Evolutionary conservation across 2,888 invertebrate genomes (phyloP), one percentile per base, ranked within the genome.

Genomic region (Agapostemon virescens): DNA sequence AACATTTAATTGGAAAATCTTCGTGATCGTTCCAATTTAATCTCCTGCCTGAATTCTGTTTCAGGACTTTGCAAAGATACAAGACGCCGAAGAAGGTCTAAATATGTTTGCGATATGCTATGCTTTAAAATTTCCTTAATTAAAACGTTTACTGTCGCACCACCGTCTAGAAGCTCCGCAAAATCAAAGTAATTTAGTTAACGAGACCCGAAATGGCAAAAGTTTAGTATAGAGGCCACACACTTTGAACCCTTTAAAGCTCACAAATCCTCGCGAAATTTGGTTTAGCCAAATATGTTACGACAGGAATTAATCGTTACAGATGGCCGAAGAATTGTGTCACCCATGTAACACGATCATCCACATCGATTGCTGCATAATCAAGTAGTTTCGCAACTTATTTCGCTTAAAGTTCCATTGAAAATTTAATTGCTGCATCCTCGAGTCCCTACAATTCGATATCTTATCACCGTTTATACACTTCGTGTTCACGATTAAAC

Each of bases 321-420:
- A 55, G 26, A 55, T 55, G 26, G 26, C 55, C 55, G 55, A 26
- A 55, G 55, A 55, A 55, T 55, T 55, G 55, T 55, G 55, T 55
- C 55, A 55, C 55, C 55, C 55, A 55, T 26, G 30, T 49, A 49
- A 9, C 17, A 55, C 13, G 26, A 55, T 55, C 55, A 26, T 49
- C n/a, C 49, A n/a, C n/a, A 49, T 49, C 49, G 49, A 49, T 49
- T 49, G 20, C n/a, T 49, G 49, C 49, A 49, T 49, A n/a, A n/a
- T n/a, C n/a, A 49, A 49, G n/a, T 49, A 11, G n/a, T n/a, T 49
- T 49, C n/a, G 11, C n/a, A 49, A 49, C 49, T 11, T 11, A 49
- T 49, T 11, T 49, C 49, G 49, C n/a, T n/a, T n/a, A 11, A n/a
- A n/a, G 49, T 49, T n/a, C 0, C 11, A 49, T n/a, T 49, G n/a